phyloP scores from a whole-genome alignment of 2,113 vertebrate species.

The Trematocara nigrifrons region DNA sequence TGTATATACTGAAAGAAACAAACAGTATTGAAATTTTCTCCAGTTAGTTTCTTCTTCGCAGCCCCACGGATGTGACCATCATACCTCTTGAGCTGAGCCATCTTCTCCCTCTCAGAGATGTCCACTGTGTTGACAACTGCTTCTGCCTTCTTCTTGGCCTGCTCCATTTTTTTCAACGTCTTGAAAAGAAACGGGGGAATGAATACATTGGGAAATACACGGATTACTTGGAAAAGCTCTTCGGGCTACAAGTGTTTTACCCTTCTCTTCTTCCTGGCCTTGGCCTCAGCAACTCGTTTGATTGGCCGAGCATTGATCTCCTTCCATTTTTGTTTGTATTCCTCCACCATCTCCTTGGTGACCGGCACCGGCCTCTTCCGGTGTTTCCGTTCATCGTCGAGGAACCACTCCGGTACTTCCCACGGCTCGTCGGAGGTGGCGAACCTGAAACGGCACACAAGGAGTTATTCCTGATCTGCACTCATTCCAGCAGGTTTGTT shows the following conservation, averaged over 20 bases:
- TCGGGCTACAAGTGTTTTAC: conserved; percentile 60
- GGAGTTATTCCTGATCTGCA: background rate
- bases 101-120: conserved; percentile 91
- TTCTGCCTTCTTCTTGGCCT: conserved; percentile 94
- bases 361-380: conserved; percentile 77
- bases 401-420: conserved; percentile 90
- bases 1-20: conserved; percentile 83
- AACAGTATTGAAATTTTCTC: background rate
- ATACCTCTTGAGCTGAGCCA: conserved; percentile 87
- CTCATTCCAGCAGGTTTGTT: background rate
- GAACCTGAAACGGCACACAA: conserved; percentile 67
- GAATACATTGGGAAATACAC: background rate
- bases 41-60: background rate
- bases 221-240: background rate
- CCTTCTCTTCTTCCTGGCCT: conserved; percentile 93
- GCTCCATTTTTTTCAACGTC: conserved; percentile 94
- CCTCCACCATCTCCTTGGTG: conserved; percentile 84
- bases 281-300: conserved; percentile 93
- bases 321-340: conserved; percentile 86
- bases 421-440: conserved; percentile 80
- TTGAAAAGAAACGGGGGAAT: conserved; percentile 30
- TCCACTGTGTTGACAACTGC: conserved; percentile 91
- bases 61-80: background rate
- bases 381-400: conserved; percentile 85
- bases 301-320: conserved; percentile 93